A percentile compares a stretch with the other conserved stretches of the same genome.
phyloP scores from a whole-genome alignment of 2,113 vertebrate genomes.

The Lophura nycthemera region DNA sequence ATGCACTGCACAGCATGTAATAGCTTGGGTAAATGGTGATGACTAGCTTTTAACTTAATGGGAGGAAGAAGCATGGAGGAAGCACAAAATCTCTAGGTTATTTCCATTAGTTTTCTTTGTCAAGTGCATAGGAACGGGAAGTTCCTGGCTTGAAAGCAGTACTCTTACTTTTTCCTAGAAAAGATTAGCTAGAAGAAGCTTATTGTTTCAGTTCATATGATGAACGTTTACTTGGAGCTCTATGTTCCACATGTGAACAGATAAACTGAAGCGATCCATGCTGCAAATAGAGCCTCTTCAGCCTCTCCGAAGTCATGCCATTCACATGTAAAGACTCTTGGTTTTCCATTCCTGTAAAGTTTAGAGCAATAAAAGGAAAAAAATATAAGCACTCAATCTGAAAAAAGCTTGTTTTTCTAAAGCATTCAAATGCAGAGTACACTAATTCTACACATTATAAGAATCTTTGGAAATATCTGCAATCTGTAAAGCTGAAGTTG shows the following conservation, averaged over 20 bases:
- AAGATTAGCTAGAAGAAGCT: neutral
- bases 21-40: neutral
- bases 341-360: neutral
- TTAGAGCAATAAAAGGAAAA: neutral
- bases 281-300: neutral
- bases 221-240: constrained; percentile 6
- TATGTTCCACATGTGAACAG: neutral
- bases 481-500: neutral
- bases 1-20: neutral
- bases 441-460: accelerated
- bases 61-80: neutral
- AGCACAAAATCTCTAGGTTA: neutral
- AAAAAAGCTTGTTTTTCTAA: neutral
- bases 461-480: neutral
- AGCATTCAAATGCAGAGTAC: neutral
- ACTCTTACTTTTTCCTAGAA: neutral
- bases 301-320: neutral
- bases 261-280: neutral
- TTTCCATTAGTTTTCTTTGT: neutral
- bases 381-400: neutral
- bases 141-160: neutral
- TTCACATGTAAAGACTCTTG: neutral
- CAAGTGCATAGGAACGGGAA: neutral
- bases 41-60: neutral
- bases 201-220: neutral